Percentiles rank a stretch among this genome's conserved stretches.
phyloP scores from a whole-genome alignment of 2,888 invertebrate genomes.

The Nephrotoma flavescens region DNA sequence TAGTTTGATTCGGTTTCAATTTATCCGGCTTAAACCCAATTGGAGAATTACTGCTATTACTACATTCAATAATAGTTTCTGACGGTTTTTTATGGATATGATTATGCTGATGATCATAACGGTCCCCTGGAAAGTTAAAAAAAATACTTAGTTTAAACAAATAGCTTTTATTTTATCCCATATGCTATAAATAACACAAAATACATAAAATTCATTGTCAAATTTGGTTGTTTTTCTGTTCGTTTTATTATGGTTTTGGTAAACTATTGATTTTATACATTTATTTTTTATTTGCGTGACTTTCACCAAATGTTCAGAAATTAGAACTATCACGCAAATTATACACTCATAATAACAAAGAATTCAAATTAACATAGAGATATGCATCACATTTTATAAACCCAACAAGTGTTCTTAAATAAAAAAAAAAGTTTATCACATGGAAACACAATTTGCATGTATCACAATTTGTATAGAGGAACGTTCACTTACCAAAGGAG shows the following conservation, averaged over 20 bases:
- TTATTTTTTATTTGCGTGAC: neutral
- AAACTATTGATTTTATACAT: neutral
- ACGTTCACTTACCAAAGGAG: neutral
- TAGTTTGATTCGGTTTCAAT: neutral
- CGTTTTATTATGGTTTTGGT: neutral
- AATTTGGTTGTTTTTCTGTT: neutral
- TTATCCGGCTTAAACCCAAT: neutral
- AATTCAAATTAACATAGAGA: neutral
- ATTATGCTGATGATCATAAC: neutral
- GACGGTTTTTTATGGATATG: neutral
- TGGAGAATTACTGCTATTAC: neutral
- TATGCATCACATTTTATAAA: neutral
- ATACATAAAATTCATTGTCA: neutral
- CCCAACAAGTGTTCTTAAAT: neutral
- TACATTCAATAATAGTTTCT: neutral
- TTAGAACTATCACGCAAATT: neutral
- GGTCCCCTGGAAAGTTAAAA: slow-evolving; percentile 2
- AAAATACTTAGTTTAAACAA: neutral
- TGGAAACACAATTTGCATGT: neutral
- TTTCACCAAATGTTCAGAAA: neutral
- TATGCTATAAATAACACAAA: neutral
- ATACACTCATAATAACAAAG: neutral
- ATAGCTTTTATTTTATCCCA: neutral
- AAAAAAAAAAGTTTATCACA: neutral
- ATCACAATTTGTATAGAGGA: neutral